Conservation (phyloP, 2,797 vertebrate species). For the Limnodromus scolopaceus region DNA sequence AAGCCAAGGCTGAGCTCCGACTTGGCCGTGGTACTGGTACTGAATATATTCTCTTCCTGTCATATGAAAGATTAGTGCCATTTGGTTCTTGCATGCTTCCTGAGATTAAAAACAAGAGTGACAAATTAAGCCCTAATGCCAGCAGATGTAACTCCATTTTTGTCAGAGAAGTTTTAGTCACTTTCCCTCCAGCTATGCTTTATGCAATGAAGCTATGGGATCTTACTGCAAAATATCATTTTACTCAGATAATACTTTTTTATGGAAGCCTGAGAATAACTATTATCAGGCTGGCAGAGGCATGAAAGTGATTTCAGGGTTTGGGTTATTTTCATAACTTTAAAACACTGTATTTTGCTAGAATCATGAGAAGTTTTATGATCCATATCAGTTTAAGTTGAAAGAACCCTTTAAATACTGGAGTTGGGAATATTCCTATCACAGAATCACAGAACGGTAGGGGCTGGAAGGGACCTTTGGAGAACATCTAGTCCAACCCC, state of each 20-base stretch:
- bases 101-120: conserved; percentile 1
- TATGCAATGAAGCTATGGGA: neutral
- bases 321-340: neutral
- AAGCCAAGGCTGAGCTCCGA: neutral
- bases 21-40: neutral
- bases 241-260: neutral
- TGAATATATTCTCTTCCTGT: neutral
- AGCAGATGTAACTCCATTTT: conserved; percentile 31
- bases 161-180: neutral
- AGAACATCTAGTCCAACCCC: neutral
- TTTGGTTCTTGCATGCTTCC: conserved; percentile 1
- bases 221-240: neutral
- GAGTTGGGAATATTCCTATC: neutral
- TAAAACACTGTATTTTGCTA: neutral
- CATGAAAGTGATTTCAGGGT: neutral
- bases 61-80: neutral
- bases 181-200: neutral
- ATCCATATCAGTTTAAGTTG: neutral
- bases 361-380: neutral
- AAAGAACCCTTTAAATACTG: neutral
- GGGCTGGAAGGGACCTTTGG: neutral
- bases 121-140: conserved; percentile 29
- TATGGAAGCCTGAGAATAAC: neutral
- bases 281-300: neutral
- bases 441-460: neutral